phyloP scores from a whole-genome alignment of 2,113 vertebrate species.

The Tor tambroides region DNA sequence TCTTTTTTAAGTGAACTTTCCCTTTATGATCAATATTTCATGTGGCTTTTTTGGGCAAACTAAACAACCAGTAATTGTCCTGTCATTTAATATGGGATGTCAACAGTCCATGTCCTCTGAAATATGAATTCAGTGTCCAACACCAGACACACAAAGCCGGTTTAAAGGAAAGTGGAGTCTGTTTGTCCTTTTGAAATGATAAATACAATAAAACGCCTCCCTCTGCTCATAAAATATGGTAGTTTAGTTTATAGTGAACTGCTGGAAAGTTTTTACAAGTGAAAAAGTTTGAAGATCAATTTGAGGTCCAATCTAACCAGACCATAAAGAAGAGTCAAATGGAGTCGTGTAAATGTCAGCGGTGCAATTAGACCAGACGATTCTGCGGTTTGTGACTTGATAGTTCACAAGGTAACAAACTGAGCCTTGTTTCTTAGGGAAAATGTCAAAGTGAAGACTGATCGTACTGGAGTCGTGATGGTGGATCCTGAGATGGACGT shows the following conservation, averaged over 20 bases:
- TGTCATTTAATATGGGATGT: neutral
- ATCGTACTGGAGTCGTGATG: no score
- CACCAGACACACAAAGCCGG: neutral
- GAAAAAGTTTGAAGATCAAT: neutral
- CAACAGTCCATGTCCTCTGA: neutral
- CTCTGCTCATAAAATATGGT: neutral
- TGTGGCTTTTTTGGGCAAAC: neutral
- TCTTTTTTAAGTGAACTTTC: neutral
- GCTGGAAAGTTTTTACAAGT: neutral
- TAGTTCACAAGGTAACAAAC: neutral
- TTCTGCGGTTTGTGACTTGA: neutral
- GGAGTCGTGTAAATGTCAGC: neutral
- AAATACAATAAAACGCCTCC: neutral
- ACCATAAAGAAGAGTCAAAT: neutral
- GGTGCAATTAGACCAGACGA: neutral
- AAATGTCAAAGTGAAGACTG: neutral
- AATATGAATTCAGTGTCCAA: neutral
- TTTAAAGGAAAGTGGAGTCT: neutral
- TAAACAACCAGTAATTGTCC: neutral
- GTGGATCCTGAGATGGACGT: neutral
- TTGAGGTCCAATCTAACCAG: neutral
- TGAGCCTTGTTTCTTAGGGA: neutral
- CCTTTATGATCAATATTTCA: neutral
- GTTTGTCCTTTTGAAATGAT: neutral
- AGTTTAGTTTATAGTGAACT: neutral